phyloP scores from a whole-genome alignment of 1,140 invertebrate species.

The Formica selysi region DNA sequence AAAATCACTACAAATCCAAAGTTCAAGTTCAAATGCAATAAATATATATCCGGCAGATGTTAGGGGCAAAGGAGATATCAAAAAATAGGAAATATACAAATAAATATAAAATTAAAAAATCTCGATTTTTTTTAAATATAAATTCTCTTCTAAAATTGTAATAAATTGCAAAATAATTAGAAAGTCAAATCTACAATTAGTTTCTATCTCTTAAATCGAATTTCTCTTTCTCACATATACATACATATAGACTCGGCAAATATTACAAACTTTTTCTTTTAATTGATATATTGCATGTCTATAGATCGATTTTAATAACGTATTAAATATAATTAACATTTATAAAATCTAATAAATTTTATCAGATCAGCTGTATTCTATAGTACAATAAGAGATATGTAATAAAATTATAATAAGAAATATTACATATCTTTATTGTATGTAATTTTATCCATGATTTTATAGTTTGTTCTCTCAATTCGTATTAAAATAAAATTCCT shows the following conservation, averaged over 20 bases:
- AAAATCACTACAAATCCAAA: too few relatives aligned
- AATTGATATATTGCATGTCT: neutral
- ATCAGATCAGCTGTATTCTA: too few relatives aligned
- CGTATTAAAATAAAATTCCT: neutral
- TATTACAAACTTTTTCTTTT: neutral
- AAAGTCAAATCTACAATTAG: neutral
- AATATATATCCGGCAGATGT: too few relatives aligned
- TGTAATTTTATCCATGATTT: conserved; percentile 11
- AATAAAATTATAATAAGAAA: too few relatives aligned
- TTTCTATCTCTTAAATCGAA: neutral
- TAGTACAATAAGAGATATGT: too few relatives aligned
- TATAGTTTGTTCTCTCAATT: neutral
- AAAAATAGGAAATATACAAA: too few relatives aligned
- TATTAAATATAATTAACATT: neutral
- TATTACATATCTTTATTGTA: neutral
- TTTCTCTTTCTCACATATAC: too few relatives aligned
- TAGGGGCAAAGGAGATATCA: too few relatives aligned
- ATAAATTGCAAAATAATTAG: conserved; percentile 7
- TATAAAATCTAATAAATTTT: conserved; percentile 32
- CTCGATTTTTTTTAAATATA: neutral
- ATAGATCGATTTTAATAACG: neutral
- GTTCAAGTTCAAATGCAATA: too few relatives aligned
- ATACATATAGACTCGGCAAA: too few relatives aligned
- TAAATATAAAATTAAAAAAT: too few relatives aligned
- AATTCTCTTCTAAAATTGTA: neutral